phyloP scores from a whole-genome alignment of 2,888 invertebrate genomes.

The Eutolmus rufibarbis region DNA sequence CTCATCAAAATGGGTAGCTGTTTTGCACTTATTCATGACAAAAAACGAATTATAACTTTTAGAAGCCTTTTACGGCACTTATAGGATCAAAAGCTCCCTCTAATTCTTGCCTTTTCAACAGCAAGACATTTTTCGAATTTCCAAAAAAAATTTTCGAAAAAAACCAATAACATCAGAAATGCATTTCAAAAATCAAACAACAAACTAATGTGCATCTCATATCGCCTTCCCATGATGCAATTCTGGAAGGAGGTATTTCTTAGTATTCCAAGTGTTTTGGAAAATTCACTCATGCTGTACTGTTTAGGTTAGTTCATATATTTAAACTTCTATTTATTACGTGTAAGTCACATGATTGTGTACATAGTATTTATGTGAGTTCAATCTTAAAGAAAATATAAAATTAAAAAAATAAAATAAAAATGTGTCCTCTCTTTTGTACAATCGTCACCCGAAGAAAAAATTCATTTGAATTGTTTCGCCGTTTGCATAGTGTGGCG shows the following conservation, averaged over 20 bases:
- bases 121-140: neutral
- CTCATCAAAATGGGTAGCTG: neutral
- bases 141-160: neutral
- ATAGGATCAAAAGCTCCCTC: neutral
- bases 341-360: neutral
- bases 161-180: neutral
- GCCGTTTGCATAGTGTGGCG: neutral
- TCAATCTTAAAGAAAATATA: neutral
- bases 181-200: neutral
- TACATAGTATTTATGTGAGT: neutral
- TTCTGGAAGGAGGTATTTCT: neutral
- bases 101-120: neutral
- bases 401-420: neutral
- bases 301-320: neutral
- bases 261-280: conserved; percentile 25
- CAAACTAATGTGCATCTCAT: neutral
- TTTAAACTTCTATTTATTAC: neutral
- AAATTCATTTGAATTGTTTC: neutral
- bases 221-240: neutral
- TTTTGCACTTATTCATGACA: neutral
- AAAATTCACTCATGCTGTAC: conserved; percentile 1
- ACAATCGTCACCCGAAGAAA: neutral
- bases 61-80: neutral
- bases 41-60: neutral
- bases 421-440: neutral